phyloP scores from a whole-genome alignment of 2,113 vertebrate genomes.

The Mus spicilegus region DNA sequence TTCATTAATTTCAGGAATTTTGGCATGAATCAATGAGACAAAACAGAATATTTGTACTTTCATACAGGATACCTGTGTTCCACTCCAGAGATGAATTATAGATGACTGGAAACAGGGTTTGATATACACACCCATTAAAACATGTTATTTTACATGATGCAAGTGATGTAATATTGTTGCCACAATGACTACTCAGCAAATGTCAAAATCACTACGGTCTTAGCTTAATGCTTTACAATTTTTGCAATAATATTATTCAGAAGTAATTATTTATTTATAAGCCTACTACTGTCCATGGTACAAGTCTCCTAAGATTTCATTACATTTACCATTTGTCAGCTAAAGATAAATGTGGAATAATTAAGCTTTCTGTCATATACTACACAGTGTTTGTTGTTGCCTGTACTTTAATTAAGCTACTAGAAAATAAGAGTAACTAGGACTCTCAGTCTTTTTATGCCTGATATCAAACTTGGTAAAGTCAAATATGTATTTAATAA shows the following conservation, averaged over 20 bases:
- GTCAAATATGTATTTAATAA: constrained; percentile 31
- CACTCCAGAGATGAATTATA: background rate
- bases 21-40: background rate
- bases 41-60: background rate
- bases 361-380: background rate
- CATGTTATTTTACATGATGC: background rate
- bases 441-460: background rate
- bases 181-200: constrained; percentile 2
- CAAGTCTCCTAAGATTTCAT: background rate
- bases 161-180: background rate
- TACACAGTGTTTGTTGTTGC: constrained; percentile 23
- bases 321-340: background rate
- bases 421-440: background rate
- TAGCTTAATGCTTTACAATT: background rate
- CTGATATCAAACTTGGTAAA: background rate
- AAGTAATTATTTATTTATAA: background rate
- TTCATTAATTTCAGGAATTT: background rate
- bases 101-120: background rate
- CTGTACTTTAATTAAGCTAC: background rate
- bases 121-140: background rate
- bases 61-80: background rate
- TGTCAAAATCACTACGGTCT: background rate
- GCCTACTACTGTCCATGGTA: background rate
- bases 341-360: background rate
- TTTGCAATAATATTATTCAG: background rate